phyloP scores from a whole-genome alignment of 2,797 vertebrate genomes.

The Rhinichthys osculus region DNA sequence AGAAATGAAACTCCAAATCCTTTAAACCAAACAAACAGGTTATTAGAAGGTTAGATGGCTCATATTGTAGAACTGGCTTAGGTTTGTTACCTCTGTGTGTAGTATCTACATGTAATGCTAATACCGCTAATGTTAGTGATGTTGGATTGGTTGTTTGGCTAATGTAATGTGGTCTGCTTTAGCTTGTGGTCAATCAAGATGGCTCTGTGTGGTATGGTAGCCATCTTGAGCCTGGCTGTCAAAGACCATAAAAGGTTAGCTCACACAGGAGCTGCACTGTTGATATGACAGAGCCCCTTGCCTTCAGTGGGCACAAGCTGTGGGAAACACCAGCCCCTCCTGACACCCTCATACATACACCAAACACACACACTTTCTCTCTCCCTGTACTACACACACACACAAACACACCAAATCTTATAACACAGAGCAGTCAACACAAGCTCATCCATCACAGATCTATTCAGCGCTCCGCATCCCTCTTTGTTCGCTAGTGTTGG shows the following conservation, averaged over 20 bases:
- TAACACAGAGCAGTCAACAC: constrained; percentile 22
- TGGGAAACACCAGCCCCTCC: constrained; percentile 61
- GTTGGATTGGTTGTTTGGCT: constrained; percentile 51
- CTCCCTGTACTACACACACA: constrained; percentile 29
- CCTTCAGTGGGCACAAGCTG: constrained; percentile 44
- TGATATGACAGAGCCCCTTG: constrained; percentile 63
- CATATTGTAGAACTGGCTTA: constrained; percentile 16
- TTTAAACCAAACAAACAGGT: constrained; percentile 52
- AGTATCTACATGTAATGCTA: constrained; percentile 22
- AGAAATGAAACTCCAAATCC: constrained; percentile 27
- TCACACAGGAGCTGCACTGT: constrained; percentile 66
- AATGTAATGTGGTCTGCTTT: constrained; percentile 40
- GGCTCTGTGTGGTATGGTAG: constrained; percentile 67
- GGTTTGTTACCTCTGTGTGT: constrained; percentile 7
- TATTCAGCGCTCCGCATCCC: constrained; percentile 23
- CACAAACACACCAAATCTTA: constrained; percentile 37
- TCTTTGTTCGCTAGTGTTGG: constrained; percentile 57
- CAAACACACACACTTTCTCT: constrained; percentile 23
- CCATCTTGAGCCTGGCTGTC: constrained; percentile 72
- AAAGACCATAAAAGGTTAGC: constrained; percentile 69
- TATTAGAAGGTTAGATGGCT: constrained; percentile 40
- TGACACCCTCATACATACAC: constrained; percentile 26
- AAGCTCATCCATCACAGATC: constrained; percentile 44
- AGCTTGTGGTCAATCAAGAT: constrained; percentile 55
- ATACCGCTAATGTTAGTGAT: constrained; percentile 11